These are phyloP conservation scores for Echinometra lucunter DNA, from an alignment of 53 echinoderm and acorn worm genomes.

Conservation along the genomic window DNA sequence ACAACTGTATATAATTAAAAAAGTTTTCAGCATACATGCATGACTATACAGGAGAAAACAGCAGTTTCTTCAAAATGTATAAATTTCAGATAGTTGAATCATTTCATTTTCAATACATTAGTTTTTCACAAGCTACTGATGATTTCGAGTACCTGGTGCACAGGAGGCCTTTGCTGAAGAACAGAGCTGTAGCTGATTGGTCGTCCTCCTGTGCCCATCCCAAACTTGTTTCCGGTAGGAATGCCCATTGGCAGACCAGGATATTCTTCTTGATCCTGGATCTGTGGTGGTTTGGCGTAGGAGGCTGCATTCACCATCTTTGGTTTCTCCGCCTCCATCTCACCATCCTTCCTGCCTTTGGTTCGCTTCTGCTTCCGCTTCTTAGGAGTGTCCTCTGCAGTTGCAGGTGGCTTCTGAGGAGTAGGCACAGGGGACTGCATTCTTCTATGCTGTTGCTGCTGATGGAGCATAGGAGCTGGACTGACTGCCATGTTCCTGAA, in stretches of 20 bases:
- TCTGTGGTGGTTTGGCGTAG: constrained; percentile 75
- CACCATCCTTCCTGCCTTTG: constrained; percentile 63
- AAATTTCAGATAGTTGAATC: background rate
- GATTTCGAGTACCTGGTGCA: background rate
- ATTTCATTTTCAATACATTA: background rate
- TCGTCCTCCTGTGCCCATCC: constrained; percentile 29
- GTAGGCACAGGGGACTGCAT: constrained; percentile 39
- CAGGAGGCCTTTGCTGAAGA: constrained; percentile 71
- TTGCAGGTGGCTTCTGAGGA: constrained; percentile 44
- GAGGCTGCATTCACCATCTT: constrained; percentile 61
- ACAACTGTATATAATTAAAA: no score
- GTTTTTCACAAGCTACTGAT: background rate
- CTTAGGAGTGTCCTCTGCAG: constrained; percentile 49
- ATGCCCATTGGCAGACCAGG: constrained; percentile 82
- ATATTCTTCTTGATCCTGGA: constrained; percentile 84
- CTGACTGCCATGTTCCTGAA: constrained; percentile 51
- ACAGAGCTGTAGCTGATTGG: constrained; percentile 83
- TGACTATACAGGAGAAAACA: background rate
- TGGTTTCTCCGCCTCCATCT: constrained; percentile 22
- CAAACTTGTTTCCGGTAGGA: constrained; percentile 10
- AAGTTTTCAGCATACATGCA: background rate
- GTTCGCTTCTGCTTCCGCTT: constrained; percentile 74
- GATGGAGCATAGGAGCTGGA: constrained; percentile 58
- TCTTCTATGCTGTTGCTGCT: constrained; percentile 60
- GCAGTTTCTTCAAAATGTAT: background rate